Evolutionary conservation across 2,113 vertebrate species (phyloP), one percentile per base, ranked within the genome.

Genomic region (Ursus arctos): DNA sequence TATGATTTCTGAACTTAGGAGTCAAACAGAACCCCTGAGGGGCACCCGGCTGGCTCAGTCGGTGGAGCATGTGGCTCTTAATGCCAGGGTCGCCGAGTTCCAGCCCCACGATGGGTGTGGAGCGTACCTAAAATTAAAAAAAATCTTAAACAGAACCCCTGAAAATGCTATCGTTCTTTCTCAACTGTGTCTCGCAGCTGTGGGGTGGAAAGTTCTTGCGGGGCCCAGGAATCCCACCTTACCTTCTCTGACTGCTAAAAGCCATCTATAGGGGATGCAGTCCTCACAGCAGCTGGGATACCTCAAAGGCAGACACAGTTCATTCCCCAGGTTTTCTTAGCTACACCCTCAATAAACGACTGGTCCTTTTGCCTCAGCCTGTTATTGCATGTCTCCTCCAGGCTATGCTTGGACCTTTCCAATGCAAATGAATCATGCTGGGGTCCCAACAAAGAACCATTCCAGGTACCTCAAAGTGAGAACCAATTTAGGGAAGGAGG

Each of bases 101-200:
- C 7, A 69, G 33, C 65, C 33, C 15, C 33, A n/a, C 3, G 8
- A 69, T 69, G 65, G 65, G 65, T 69, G 16, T 69, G 33, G 16
- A 4, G 31, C 3, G 0, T 69, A n/a, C 65, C 19, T 69, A 69
- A 47, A 28, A 76, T 47, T 26, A 47, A 76, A 47, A 47, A 71
- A 71, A 69, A 36, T 67, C 33, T 65, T 65, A 92, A 96, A 93
- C 1, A 2, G 24, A 92, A 86, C 31, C n/a, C 18, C 16, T 79
- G 14, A 67, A 96, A 96, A 19, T 88, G 31, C 40, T 77, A 40
- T 82, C 33, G 36, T 80, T 71, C 92, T 67, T 95, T 81, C 43
- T 55, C 69, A 33, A 84, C 71, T 71, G 15, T 16, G 80, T 87
- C 47, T 80, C 55, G 57, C 21, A 91, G 53, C 6, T 95, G 51